Percentiles rank a stretch among this genome's conserved stretches.
Evolutionary conservation across 2,797 vertebrate species (phyloP).

Genomic region (Scleropages formosus): DNA sequence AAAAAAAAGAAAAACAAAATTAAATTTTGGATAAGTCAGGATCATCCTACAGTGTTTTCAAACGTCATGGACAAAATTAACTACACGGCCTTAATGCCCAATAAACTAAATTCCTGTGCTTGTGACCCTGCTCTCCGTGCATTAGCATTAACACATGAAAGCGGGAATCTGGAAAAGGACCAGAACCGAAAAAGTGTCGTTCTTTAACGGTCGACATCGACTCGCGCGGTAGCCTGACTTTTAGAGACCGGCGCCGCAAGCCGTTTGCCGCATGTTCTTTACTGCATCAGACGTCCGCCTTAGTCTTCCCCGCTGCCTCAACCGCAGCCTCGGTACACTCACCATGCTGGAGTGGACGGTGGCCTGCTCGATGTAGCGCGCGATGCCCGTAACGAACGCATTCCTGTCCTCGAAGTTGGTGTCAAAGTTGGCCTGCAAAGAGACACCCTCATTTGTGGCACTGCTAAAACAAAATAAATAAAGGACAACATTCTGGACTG

Average conservation of each 20-base stretch:
- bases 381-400: slow-evolving; percentile 96
- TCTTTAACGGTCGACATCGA: not conserved
- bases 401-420: slow-evolving; percentile 99
- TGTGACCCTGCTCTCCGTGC: no score
- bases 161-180: not conserved
- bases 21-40: no score
- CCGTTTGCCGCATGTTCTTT: not conserved
- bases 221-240: not conserved
- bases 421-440: slow-evolving; percentile 91
- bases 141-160: no score
- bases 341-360: slow-evolving; percentile 99
- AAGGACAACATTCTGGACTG: not conserved
- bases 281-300: not conserved
- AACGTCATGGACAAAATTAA: no score
- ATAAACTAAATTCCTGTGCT: no score
- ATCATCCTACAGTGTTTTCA: no score
- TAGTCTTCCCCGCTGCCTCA: not conserved
- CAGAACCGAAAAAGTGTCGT: not conserved
- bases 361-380: slow-evolving; percentile 97
- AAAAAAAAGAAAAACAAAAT: no score
- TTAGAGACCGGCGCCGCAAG: not conserved
- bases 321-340: slow-evolving; percentile 55
- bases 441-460: not conserved
- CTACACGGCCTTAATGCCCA: no score
- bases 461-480: not conserved